Conservation (phyloP, 2,888 invertebrate genomes). For the Drosophila tripunctata region DNA sequence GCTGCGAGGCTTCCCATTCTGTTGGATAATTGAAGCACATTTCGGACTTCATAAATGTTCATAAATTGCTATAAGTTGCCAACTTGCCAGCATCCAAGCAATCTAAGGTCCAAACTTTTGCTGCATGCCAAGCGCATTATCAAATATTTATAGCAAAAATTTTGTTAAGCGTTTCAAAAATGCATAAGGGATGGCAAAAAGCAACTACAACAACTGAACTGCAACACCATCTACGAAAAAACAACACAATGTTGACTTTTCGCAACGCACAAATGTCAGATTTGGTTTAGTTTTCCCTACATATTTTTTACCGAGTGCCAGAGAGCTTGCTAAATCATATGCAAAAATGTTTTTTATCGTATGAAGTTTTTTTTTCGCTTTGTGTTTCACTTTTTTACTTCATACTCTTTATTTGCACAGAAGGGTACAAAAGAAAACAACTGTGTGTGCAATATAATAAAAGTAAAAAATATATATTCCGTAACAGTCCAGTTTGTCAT, state of each 20-base stretch:
- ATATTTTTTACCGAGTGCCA: slow-evolving; percentile 17
- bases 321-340: slow-evolving; percentile 20
- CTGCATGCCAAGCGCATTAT: slow-evolving; percentile 41
- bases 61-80: slow-evolving; percentile 34
- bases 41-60: slow-evolving; percentile 27
- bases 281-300: slow-evolving; percentile 31
- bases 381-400: not conserved
- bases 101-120: slow-evolving; percentile 40
- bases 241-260: slow-evolving; percentile 42
- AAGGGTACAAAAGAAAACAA: not conserved
- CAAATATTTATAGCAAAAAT: slow-evolving; percentile 49
- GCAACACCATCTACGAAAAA: not conserved
- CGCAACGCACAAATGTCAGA: slow-evolving; percentile 49
- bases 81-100: slow-evolving; percentile 20
- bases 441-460: not conserved
- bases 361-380: not conserved
- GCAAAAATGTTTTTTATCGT: slow-evolving; percentile 7
- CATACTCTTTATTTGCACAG: not conserved
- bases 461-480: too few relatives aligned
- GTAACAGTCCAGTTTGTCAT: too few relatives aligned
- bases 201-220: too few relatives aligned
- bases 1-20: not conserved
- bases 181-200: slow-evolving; percentile 36
- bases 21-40: slow-evolving; percentile 24
- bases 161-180: slow-evolving; percentile 49